phyloP scores from a whole-genome alignment of 2,888 invertebrate species.

The Pristionchus exspectatus region DNA sequence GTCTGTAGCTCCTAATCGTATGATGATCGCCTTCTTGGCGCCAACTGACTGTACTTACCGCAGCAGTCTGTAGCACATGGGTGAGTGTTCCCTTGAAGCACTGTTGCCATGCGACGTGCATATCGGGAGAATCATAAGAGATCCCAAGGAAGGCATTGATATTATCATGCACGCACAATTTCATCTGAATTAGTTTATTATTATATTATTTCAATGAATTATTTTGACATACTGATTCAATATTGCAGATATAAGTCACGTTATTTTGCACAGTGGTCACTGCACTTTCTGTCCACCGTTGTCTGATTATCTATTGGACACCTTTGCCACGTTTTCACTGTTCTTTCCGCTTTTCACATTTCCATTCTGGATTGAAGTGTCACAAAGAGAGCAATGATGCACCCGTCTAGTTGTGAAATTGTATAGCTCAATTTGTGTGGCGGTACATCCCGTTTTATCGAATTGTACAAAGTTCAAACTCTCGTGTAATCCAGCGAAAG shows the following conservation, averaged over 20 bases:
- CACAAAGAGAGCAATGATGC: not conserved
- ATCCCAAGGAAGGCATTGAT: constrained; percentile 75
- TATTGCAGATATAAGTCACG: not conserved
- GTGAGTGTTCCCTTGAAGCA: constrained; percentile 61
- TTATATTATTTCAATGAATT: not conserved
- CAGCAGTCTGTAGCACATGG: not conserved
- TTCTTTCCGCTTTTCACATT: not conserved
- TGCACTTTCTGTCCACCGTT: not conserved
- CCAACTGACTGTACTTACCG: not conserved
- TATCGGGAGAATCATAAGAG: constrained; percentile 68
- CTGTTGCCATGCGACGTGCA: constrained; percentile 67
- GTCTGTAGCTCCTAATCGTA: not conserved
- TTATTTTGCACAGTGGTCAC: not conserved
- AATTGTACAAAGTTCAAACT: not conserved
- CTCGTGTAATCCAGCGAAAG: not conserved
- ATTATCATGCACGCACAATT: constrained; percentile 74
- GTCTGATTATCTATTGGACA: not conserved
- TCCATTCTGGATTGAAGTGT: not conserved
- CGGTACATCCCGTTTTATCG: not conserved
- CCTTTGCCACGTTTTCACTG: not conserved
- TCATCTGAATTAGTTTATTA: constrained; percentile 67
- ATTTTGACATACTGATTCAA: not conserved
- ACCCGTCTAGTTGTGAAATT: not conserved
- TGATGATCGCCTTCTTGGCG: not conserved
- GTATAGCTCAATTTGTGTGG: not conserved